These are phyloP conservation scores for Forbesichthys papilliferus DNA, from an alignment of 2,113 vertebrate genomes.

Conservation along the genomic window DNA sequence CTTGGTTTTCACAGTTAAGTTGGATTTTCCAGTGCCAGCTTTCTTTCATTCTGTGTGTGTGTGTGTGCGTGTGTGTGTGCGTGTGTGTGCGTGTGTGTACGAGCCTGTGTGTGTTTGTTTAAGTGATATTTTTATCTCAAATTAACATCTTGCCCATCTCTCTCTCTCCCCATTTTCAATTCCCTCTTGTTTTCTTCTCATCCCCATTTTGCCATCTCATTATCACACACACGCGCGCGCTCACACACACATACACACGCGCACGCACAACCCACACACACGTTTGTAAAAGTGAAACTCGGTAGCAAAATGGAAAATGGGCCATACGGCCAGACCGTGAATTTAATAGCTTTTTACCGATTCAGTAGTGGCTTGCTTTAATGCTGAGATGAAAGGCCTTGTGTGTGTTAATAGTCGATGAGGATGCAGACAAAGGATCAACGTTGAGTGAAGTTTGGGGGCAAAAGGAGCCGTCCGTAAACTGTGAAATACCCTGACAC, in stretches of 20 bases:
- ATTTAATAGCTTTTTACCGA: slow-evolving; percentile 47
- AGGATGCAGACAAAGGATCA: slow-evolving; percentile 40
- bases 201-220: slow-evolving; percentile 44
- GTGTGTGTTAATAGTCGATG: slow-evolving; percentile 22
- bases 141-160: slow-evolving; percentile 53
- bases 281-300: slow-evolving; percentile 24
- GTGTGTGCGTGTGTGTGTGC: background rate
- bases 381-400: slow-evolving; percentile 47
- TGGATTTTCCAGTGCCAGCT: slow-evolving; percentile 21
- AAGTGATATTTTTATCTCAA: slow-evolving; percentile 65
- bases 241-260: background rate
- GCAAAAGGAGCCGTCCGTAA: background rate
- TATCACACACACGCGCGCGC: background rate
- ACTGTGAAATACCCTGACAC: slow-evolving; percentile 8
- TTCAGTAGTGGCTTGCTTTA: slow-evolving; percentile 38
- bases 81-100: background rate
- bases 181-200: slow-evolving; percentile 47
- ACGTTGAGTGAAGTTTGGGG: background rate
- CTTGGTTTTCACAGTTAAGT: slow-evolving; percentile 3
- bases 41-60: background rate
- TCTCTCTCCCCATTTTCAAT: slow-evolving; percentile 45
- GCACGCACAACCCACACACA: background rate
- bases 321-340: slow-evolving; percentile 43
- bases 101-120: background rate
- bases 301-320: slow-evolving; percentile 44